phyloP scores from a whole-genome alignment of 2,888 invertebrate species.

The Phymatocera aterrima region DNA sequence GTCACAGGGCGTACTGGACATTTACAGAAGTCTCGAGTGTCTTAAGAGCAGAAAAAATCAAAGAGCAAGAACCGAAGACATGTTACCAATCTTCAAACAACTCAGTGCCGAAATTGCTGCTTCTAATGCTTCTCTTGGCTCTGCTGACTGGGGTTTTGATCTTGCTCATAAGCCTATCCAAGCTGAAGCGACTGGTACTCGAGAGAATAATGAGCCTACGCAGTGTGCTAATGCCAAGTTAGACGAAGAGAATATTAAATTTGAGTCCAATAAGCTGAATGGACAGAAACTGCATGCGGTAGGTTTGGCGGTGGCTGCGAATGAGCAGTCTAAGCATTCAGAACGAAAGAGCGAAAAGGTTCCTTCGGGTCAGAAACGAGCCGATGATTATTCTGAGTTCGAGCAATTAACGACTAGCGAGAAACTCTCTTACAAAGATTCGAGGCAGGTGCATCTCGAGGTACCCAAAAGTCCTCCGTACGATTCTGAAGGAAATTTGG shows the following conservation, averaged over 20 bases:
- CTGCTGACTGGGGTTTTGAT: slow-evolving; percentile 9
- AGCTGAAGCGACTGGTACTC: not conserved
- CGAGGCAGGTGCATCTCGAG: slow-evolving; percentile 17
- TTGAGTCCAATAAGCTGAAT: not conserved
- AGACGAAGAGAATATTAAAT: not conserved
- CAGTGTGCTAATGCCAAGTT: not conserved
- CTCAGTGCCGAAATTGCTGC: slow-evolving; percentile 59
- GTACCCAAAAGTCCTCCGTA: slow-evolving; percentile 55
- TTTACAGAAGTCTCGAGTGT: slow-evolving; percentile 72
- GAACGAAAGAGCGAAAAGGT: not conserved
- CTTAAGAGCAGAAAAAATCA: slow-evolving; percentile 65
- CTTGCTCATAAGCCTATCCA: not conserved
- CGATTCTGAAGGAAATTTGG: slow-evolving; percentile 68
- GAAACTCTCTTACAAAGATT: not conserved
- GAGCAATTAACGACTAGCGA: not conserved
- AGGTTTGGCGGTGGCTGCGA: not conserved
- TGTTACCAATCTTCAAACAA: slow-evolving; percentile 65
- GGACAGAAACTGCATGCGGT: not conserved
- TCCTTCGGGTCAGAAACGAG: too few relatives aligned
- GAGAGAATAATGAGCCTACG: not conserved
- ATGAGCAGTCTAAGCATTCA: not conserved
- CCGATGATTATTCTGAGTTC: not conserved
- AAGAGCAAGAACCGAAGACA: slow-evolving; percentile 66
- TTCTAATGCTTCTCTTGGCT: slow-evolving; percentile 35
- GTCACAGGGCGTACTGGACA: slow-evolving; percentile 75